Base-by-base conservation (phyloP, 2,797 vertebrate species). In the Neomorphus geoffroyi region DNA sequence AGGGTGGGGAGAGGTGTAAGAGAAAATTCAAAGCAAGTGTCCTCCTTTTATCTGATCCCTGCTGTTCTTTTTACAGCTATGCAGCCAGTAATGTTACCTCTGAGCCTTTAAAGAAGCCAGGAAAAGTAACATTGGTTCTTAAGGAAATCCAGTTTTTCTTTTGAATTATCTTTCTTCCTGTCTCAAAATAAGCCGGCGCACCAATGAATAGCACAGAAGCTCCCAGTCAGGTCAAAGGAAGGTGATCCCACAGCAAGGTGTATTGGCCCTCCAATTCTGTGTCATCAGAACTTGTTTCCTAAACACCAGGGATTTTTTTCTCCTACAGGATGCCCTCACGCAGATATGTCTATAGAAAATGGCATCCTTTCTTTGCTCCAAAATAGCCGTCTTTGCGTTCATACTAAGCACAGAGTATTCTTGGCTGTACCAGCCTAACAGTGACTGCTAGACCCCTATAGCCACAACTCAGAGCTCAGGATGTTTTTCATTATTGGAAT, bases 11-110 rank as follows among this genome's bases (percentile, higher is more conserved):
- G 56, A 22, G 22, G 46, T 48, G 46, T 48, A 51, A 74, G 89
- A 75, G 26, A 46, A 78, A 93, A 92, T 94, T 96, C 77, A 93
- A 96, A 65, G 72, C 45, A 69, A 92, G 79, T 89, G 69, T 80
- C 51, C 78, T 88, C 69, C 72, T 90, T 94, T 86, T 81, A 88
- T 80, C 67, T 70, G 95, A 53, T 79, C 33, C 80, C 88, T 67
- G 82, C 64, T 90, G 80, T 67, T 97, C 43, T 73, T 93, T 96
- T 92, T 67, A 78, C 69, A 91, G 58, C 64, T 37, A 26, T 8
- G 41, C 24, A 86, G 80, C n/a, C 24, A 19, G 61, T 65, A 75
- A 58, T 73, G 71, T 61, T 92, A n/a, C 62, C 56, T 96, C 61
- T 64, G 33, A 75, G 48, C 37, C 92, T 71, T 94, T 87, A 43